phyloP scores from a whole-genome alignment of 2,113 vertebrate species.

The Alosa alosa region DNA sequence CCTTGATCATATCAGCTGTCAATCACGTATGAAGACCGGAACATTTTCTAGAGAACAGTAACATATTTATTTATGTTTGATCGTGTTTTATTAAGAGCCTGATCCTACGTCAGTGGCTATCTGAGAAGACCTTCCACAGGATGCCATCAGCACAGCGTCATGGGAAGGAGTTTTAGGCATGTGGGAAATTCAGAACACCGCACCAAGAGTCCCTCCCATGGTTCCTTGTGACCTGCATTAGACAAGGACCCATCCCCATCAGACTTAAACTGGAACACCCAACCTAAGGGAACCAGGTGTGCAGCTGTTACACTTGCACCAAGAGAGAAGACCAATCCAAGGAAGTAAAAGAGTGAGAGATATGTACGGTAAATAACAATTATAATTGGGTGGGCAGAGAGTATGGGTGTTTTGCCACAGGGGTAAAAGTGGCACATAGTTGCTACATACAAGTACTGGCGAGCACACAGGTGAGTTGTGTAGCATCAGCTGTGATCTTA shows the following conservation, averaged over 20 bases:
- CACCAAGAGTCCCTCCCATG: too few species aligned
- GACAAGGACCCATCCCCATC: too few species aligned
- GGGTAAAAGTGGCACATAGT: conserved; percentile 20
- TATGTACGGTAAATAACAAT: conserved; percentile 32
- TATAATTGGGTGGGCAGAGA: conserved; percentile 33
- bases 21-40: not conserved
- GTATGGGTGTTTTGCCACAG: not conserved
- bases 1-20: not conserved
- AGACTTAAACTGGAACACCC: too few species aligned
- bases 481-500: conserved; percentile 45
- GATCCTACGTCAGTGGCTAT: not conserved
- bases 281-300: too few species aligned
- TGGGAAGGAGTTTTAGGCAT: too few species aligned
- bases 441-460: conserved; percentile 20
- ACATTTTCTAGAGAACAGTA: not conserved
- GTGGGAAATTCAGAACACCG: too few species aligned
- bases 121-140: too few species aligned
- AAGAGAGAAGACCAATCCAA: not conserved
- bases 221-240: too few species aligned
- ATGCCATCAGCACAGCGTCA: too few species aligned
- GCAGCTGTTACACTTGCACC: not conserved
- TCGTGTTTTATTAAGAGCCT: not conserved
- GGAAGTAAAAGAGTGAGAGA: conserved; percentile 34
- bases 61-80: not conserved
- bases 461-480: not conserved